phyloP scores from a whole-genome alignment of 2,113 vertebrate species.

The Leptocoma aspasia region DNA sequence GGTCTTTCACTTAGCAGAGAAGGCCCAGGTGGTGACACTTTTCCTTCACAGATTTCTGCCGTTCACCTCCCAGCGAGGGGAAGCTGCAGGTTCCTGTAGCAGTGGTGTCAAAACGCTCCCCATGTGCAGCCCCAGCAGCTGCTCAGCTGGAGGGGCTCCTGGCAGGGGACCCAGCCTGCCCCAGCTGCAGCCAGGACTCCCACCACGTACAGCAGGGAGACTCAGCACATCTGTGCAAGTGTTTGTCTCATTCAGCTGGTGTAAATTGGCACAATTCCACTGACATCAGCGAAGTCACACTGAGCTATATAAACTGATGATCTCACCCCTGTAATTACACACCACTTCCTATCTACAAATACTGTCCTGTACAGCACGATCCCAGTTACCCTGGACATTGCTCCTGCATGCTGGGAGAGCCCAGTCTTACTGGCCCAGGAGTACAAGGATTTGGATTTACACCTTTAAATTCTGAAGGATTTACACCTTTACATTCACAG shows the following conservation, averaged over 20 bases:
- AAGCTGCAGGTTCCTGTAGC: not conserved
- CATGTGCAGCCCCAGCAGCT: not conserved
- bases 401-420: not conserved
- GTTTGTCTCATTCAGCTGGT: not conserved
- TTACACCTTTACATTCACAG: not conserved
- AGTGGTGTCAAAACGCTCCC: not conserved
- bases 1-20: conserved; percentile 32
- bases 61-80: not conserved
- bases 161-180: not conserved
- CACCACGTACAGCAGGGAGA: not conserved
- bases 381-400: not conserved
- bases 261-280: conserved; percentile 6
- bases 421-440: not conserved
- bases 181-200: not conserved
- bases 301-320: conserved; percentile 23
- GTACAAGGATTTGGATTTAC: not conserved
- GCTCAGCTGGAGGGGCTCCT: not conserved
- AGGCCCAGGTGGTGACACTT: conserved; percentile 27
- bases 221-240: not conserved
- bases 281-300: conserved; percentile 2
- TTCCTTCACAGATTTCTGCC: not conserved
- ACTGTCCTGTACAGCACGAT: not conserved
- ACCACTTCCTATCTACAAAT: not conserved
- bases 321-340: conserved; percentile 18
- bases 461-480: not conserved